Evolutionary conservation across 2,888 invertebrate genomes (phyloP).

Genomic region (Scaeva pyrastri): DNA sequence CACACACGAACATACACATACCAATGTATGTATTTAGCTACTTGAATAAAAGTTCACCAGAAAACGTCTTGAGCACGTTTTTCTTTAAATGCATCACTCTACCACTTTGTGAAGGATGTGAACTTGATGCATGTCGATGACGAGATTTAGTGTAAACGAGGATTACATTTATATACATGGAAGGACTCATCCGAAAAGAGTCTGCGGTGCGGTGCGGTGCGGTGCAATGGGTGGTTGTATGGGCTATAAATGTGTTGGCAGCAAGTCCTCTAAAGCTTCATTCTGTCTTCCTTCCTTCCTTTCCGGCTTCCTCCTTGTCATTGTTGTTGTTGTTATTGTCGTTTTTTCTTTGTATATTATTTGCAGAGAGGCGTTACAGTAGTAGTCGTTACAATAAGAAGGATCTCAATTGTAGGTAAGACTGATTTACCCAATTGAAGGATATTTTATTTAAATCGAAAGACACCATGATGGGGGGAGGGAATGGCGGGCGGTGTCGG

Average conservation of each 20-base stretch:
- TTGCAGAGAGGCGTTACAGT: constrained; percentile 32
- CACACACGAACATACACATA: neutral
- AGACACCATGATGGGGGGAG: neutral
- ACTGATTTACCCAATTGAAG: constrained; percentile 51
- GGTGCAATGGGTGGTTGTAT: neutral
- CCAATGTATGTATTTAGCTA: neutral
- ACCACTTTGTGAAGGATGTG: constrained; percentile 58
- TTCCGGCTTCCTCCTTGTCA: too few species aligned
- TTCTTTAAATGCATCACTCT: constrained; percentile 68
- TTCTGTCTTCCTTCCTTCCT: neutral
- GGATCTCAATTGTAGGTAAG: constrained; percentile 38
- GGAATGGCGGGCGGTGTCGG: too few species aligned
- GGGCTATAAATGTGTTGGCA: constrained; percentile 8
- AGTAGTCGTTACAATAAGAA: constrained; percentile 15
- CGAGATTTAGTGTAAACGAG: constrained; percentile 63
- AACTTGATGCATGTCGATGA: constrained; percentile 69
- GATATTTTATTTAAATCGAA: constrained; percentile 46
- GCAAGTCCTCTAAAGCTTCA: constrained; percentile 25
- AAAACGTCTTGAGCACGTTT: constrained; percentile 74
- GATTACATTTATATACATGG: constrained; percentile 38
- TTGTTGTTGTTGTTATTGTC: neutral
- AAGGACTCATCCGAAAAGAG: constrained; percentile 29
- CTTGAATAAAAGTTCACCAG: constrained; percentile 42
- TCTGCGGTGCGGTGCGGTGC: neutral
- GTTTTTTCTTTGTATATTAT: constrained; percentile 21